These are phyloP conservation scores for Syngnathoides biaculeatus DNA, from an alignment of 2,113 vertebrate species.

Conservation along the genomic window DNA sequence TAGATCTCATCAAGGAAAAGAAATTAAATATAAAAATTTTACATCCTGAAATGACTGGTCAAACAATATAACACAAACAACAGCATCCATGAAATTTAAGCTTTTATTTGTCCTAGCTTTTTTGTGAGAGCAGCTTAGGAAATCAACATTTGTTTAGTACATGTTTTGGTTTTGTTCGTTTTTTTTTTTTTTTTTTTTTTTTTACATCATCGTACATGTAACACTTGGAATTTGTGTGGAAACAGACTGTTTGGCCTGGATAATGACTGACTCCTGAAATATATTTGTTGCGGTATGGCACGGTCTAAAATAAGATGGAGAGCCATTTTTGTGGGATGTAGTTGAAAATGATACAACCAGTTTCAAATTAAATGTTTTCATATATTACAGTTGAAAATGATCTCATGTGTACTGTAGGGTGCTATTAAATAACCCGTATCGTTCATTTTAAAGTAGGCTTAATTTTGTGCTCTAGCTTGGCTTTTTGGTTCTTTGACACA, in stretches of 20 bases:
- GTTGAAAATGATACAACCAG: background rate
- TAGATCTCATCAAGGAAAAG: constrained; percentile 33
- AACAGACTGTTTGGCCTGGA: background rate
- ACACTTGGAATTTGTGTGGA: background rate
- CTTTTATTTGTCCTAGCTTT: background rate
- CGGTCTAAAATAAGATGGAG: background rate
- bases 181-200: too few species aligned
- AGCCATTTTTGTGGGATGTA: background rate
- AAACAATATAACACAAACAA: constrained; percentile 14
- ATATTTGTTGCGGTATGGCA: background rate
- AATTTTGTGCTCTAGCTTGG: background rate
- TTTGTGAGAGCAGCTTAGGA: too few species aligned
- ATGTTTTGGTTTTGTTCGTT: too few species aligned
- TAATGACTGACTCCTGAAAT: background rate
- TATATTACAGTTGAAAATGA: too few species aligned
- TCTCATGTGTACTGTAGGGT: background rate
- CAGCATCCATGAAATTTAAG: constrained; percentile 1
- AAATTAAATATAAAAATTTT: constrained; percentile 25
- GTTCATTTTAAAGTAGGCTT: background rate
- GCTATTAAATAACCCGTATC: background rate
- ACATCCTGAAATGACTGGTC: constrained; percentile 7
- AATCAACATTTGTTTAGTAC: too few species aligned
- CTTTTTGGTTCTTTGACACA: too few species aligned
- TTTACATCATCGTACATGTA: background rate
- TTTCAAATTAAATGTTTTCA: background rate